These are phyloP conservation scores for Hedya salicella DNA, from an alignment of 2,888 invertebrate species.

Conservation along the genomic window DNA sequence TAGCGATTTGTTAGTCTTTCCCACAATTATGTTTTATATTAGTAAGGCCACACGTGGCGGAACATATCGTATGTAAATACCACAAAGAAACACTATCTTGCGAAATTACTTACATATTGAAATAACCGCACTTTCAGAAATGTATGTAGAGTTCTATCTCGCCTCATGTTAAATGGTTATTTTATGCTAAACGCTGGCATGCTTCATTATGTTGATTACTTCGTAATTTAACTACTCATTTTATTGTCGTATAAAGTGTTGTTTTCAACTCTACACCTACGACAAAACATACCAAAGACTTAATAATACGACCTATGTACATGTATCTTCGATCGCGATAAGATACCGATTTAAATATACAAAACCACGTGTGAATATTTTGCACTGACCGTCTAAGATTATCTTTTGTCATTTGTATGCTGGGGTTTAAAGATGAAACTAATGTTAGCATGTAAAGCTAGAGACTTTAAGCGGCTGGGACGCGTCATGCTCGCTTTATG, in stretches of 20 bases:
- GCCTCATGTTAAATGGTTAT: constrained; percentile 12
- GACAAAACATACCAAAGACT: background rate
- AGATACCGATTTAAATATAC: background rate
- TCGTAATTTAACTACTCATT: constrained; percentile 8
- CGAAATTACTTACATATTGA: constrained; percentile 8
- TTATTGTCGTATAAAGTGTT: constrained; percentile 7
- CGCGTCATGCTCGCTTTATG: constrained; percentile 32
- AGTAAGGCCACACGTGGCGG: constrained; percentile 26
- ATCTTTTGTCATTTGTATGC: constrained; percentile 25
- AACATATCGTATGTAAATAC: constrained; percentile 7
- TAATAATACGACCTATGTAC: too few relatives aligned
- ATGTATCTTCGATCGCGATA: too few relatives aligned
- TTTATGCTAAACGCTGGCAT: constrained; percentile 15
- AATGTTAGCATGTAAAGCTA: constrained; percentile 18
- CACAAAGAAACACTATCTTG: constrained; percentile 3
- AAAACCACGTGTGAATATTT: constrained; percentile 5
- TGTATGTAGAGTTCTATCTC: background rate
- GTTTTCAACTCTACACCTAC: background rate
- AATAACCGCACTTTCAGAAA: constrained; percentile 3
- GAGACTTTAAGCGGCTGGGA: constrained; percentile 10
- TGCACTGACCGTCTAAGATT: constrained; percentile 11
- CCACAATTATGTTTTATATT: constrained; percentile 49
- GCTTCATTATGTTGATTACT: constrained; percentile 12
- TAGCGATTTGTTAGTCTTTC: constrained; percentile 51
- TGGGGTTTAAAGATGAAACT: constrained; percentile 6